Evolutionary conservation across 2,888 invertebrate species (phyloP).

Genomic region (Agrochola lychnidis): DNA sequence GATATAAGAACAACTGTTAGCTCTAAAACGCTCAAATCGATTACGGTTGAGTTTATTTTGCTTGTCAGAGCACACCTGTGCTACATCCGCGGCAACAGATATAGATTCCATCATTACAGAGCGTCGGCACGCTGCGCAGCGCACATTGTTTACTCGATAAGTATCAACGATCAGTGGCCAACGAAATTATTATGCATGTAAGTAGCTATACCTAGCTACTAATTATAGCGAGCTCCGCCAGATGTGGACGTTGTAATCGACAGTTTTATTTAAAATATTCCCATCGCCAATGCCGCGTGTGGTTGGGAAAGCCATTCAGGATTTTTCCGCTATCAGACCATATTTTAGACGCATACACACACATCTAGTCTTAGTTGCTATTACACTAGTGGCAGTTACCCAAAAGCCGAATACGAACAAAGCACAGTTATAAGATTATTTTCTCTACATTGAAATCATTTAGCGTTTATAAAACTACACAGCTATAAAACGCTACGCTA

Average conservation of each 20-base stretch:
- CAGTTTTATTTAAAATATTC: conserved; percentile 61
- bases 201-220: conserved; percentile 63
- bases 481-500: conserved; percentile 23
- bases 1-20: conserved; percentile 80
- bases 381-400: background rate
- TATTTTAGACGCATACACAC: conserved; percentile 5
- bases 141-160: conserved; percentile 77
- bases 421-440: background rate
- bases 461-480: background rate
- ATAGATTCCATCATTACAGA: conserved; percentile 85
- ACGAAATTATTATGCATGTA: conserved; percentile 72
- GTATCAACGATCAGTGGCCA: conserved; percentile 74
- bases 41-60: conserved; percentile 87
- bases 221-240: conserved; percentile 62
- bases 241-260: conserved; percentile 63
- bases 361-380: background rate
- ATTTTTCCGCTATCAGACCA: conserved; percentile 44
- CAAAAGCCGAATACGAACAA: background rate
- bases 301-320: conserved; percentile 40
- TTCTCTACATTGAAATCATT: background rate
- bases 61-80: conserved; percentile 87
- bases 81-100: conserved; percentile 83
- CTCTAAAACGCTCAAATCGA: conserved; percentile 86
- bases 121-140: conserved; percentile 66
- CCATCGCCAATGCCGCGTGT: conserved; percentile 34